phyloP scores from a whole-genome alignment of 2,113 vertebrate genomes.

The Callaeas wilsoni region DNA sequence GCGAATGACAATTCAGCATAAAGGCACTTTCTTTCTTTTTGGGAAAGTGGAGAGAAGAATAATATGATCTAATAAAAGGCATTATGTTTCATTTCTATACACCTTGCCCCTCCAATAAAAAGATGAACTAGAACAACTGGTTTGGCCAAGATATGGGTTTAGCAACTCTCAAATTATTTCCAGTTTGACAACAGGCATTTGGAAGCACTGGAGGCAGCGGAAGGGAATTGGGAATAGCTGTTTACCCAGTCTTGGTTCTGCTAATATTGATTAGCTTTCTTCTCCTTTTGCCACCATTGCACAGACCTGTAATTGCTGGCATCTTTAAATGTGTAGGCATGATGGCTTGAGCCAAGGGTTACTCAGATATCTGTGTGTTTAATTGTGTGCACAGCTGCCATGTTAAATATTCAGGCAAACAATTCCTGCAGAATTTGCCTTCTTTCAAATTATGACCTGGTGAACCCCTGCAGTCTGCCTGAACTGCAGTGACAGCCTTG shows the following conservation, averaged over 20 bases:
- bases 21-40: not conserved
- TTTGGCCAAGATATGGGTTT: not conserved
- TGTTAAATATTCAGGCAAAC: not conserved
- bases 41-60: not conserved
- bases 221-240: not conserved
- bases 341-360: not conserved
- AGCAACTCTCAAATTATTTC: not conserved
- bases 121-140: not conserved
- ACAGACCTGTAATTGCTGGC: not conserved
- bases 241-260: not conserved
- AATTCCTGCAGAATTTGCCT: not conserved
- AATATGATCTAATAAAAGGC: not conserved
- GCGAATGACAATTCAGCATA: not conserved
- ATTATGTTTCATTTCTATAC: not conserved
- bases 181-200: not conserved
- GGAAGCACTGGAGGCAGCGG: not conserved
- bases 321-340: not conserved
- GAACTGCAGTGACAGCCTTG: not conserved
- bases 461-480: not conserved
- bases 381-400: not conserved
- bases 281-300: not conserved
- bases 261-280: not conserved
- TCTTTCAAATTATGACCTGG: not conserved
- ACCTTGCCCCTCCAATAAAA: not conserved
- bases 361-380: not conserved